Evolutionary conservation across 2,113 vertebrate genomes (phyloP).

Genomic region (Brachyistius frenatus): DNA sequence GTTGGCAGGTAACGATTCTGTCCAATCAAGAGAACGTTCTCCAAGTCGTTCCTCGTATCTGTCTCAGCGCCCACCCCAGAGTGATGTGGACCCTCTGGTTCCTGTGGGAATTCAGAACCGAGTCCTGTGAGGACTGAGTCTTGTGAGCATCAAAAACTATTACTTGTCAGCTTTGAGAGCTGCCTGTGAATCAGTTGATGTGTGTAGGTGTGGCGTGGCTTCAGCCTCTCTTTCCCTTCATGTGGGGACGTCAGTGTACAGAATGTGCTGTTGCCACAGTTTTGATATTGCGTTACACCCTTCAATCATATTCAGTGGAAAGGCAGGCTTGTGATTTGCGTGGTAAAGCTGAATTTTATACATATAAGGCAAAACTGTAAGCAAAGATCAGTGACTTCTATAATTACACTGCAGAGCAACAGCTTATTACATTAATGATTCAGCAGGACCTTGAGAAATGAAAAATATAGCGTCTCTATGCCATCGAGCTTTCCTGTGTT

Average conservation of each 20-base stretch:
- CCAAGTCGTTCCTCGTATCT: constrained; percentile 61
- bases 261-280: constrained; percentile 22
- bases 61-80: constrained; percentile 59
- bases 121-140: constrained; percentile 14
- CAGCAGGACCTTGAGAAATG: constrained; percentile 66
- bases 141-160: constrained; percentile 32
- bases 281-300: background rate
- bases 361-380: constrained; percentile 37
- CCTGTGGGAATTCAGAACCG: constrained; percentile 31
- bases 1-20: constrained; percentile 43
- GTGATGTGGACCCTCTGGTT: constrained; percentile 35
- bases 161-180: constrained; percentile 43
- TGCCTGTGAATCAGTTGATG: constrained; percentile 34
- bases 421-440: constrained; percentile 59
- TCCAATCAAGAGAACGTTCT: constrained; percentile 49
- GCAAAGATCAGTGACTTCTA: constrained; percentile 44
- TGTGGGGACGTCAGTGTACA: background rate
- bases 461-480: constrained; percentile 56
- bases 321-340: constrained; percentile 16
- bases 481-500: constrained; percentile 33
- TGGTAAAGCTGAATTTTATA: constrained; percentile 18
- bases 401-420: constrained; percentile 62
- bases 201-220: constrained; percentile 62
- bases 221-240: background rate
- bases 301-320: constrained; percentile 10